Conservation (phyloP, 1,140 invertebrate species). For the Vanessa tameamea region DNA sequence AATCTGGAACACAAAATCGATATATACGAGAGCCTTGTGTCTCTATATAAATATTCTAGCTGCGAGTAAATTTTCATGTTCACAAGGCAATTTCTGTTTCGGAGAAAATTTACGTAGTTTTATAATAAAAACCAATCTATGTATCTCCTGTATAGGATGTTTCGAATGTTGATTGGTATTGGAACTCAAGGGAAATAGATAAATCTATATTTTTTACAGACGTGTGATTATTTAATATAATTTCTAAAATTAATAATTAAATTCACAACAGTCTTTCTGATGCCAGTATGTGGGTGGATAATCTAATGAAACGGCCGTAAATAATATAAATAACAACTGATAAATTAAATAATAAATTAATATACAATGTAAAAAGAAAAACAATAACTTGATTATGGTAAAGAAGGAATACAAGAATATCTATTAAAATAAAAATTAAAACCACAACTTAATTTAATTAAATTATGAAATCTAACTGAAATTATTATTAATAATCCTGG, state of each 20-base stretch:
- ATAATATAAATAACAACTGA: too few relatives aligned
- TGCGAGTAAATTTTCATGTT: neutral
- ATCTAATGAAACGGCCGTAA: neutral
- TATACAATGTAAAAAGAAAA: too few relatives aligned
- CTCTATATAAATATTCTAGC: neutral
- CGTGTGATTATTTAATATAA: neutral
- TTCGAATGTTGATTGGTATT: too few relatives aligned
- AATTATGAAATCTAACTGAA: too few relatives aligned
- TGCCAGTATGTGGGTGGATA: neutral
- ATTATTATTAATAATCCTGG: neutral
- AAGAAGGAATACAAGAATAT: too few relatives aligned
- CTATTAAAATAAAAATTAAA: too few relatives aligned
- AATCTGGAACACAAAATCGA: neutral
- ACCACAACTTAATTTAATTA: too few relatives aligned
- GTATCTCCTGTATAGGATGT: too few relatives aligned
- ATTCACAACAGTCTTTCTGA: neutral
- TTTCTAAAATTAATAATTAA: neutral
- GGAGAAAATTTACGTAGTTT: too few relatives aligned
- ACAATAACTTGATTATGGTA: too few relatives aligned
- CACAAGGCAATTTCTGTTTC: neutral
- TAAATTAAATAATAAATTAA: too few relatives aligned
- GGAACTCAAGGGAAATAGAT: too few relatives aligned
- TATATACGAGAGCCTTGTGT: neutral
- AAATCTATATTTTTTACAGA: neutral
- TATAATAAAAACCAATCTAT: neutral